Base-by-base conservation (phyloP, 1,140 invertebrate species). In the Ceratina japonica region DNA sequence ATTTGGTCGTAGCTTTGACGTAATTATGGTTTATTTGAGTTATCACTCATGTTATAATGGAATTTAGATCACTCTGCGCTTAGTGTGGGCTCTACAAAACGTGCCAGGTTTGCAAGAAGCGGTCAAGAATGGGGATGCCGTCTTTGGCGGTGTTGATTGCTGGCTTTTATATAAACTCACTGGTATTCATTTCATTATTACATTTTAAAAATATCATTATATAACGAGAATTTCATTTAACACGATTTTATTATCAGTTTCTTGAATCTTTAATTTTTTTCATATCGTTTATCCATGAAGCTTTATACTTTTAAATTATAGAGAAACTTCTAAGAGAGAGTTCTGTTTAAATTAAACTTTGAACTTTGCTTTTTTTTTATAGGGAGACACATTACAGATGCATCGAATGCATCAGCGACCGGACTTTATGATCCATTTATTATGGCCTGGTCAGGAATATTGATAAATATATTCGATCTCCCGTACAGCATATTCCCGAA, bases 361-460 rank as follows among this genome's bases (percentile, higher is more conserved):
- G 7, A 37, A 37, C 7, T 37, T 37, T 37, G 7, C n/a, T n/a
- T 37, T 69, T 78, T 61, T 78, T 70, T 52, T 59, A 63, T 59
- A 91, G 90, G 90, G 18, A 86, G 80, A 22, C 96, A 98, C 90
- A 95, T 97, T 51, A 97, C 96, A 4, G 98, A 99, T 91, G 95
- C 96, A 15, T 97, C 97, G 0, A 97, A 95, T 88, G 97, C 97
- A 0, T 97, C 97, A 64, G 96, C 97, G 0, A 98, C 98, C 0
- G 98, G 97, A 8, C 93, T 99, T 58, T 99, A 95, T 91, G 98
- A 99, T 92, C 98, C 98, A 0, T 99, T 98, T 88, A 95, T 95
- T 52, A 93, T 97, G 94, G 87, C 94, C 75, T 98, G 98, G 97
- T 95, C 96, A 31, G 84, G 92, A 0, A 95, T 95, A 94, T 94